These are phyloP conservation scores for Radopholus similis DNA, from an alignment of 1,140 invertebrate species.

Conservation along the genomic window DNA sequence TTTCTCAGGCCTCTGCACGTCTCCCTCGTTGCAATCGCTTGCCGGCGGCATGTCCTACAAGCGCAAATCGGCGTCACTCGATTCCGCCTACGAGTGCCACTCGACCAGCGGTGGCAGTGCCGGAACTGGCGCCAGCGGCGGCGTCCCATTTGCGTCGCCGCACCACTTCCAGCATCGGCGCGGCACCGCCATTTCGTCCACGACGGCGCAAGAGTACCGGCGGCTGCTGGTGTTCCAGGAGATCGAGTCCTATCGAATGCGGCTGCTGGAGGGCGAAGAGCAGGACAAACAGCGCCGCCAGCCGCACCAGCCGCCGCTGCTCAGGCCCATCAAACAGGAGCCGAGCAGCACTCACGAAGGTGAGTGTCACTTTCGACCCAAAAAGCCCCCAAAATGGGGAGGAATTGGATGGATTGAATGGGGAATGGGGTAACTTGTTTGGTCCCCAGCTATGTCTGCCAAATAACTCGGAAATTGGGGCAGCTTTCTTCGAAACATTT, in stretches of 20 bases:
- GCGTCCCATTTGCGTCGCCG: not conserved
- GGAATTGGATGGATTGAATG: not conserved
- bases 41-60: not conserved
- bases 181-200: not conserved
- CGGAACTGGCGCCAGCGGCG: not conserved
- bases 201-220: not conserved
- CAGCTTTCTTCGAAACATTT: too few species aligned
- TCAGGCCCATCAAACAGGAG: not conserved
- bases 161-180: not conserved
- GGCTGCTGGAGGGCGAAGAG: not conserved
- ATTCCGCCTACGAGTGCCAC: not conserved
- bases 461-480: too few species aligned
- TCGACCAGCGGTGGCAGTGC: not conserved
- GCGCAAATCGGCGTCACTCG: not conserved
- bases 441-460: not conserved
- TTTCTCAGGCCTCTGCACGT: not conserved
- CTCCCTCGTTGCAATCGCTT: not conserved
- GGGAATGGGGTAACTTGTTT: not conserved
- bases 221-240: not conserved
- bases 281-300: not conserved
- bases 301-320: not conserved
- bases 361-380: not conserved
- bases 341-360: not conserved
- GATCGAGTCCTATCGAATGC: not conserved
- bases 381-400: not conserved